Evolutionary conservation across 1,140 invertebrate genomes (phyloP).

Genomic region (Lutraria rhynchaena): DNA sequence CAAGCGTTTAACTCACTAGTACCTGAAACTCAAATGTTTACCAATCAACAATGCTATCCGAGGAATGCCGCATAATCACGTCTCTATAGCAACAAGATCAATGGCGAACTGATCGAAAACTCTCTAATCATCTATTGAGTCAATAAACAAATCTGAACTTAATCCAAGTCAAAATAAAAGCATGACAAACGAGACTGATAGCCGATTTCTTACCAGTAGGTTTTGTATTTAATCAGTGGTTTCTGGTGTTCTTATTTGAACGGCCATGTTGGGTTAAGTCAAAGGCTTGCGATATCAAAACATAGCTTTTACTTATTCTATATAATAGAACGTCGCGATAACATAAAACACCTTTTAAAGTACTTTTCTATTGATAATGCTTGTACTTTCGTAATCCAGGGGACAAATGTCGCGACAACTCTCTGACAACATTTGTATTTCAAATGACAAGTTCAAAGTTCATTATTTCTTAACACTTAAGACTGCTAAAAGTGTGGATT

Average conservation of each 20-base stretch:
- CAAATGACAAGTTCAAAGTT: no score
- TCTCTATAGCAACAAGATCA: constrained; percentile 1
- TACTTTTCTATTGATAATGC: no score
- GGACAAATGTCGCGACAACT: no score
- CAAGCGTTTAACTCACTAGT: no score
- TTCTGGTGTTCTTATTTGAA: constrained; percentile 27
- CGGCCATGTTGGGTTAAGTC: constrained; percentile 2
- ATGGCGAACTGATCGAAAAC: constrained; percentile 6
- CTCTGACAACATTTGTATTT: no score
- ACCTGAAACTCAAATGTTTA: no score
- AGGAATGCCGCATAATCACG: constrained; percentile 9
- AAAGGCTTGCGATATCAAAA: neutral
- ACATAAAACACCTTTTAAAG: no score
- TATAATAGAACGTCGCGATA: no score
- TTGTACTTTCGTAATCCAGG: no score
- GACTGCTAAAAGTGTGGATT: no score
- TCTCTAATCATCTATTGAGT: constrained; percentile 2
- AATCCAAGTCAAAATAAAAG: constrained; percentile 15
- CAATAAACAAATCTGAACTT: constrained; percentile 22
- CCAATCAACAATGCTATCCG: constrained; percentile 2
- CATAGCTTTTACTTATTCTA: no score
- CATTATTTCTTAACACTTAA: no score
- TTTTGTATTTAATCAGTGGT: constrained; percentile 8
- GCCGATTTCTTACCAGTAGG: neutral
- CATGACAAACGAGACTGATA: constrained; percentile 1